Conservation (phyloP, 2,888 invertebrate genomes). For the Colletes collaris region DNA sequence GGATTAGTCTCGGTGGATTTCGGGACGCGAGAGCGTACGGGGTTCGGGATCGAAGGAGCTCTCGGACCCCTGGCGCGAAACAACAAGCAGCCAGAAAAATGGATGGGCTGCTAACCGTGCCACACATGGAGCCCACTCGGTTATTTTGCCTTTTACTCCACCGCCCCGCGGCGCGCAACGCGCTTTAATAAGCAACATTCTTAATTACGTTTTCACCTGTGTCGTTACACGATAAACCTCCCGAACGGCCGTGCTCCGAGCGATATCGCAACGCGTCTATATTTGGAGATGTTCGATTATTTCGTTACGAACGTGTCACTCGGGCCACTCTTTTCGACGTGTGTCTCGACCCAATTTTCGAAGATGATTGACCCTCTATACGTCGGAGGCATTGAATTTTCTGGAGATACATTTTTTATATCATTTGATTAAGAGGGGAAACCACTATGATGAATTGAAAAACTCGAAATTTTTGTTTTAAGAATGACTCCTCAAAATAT, state of each 20-base stretch:
- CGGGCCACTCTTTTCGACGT: neutral
- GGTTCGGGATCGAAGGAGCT: slow-evolving; percentile 70
- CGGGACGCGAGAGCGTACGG: slow-evolving; percentile 18
- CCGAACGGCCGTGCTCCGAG: neutral
- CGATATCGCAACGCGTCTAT: neutral
- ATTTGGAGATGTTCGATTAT: slow-evolving; percentile 15
- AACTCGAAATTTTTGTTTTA: no score
- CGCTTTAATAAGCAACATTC: slow-evolving; percentile 67
- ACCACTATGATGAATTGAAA: no score
- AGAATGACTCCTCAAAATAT: no score
- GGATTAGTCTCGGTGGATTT: slow-evolving; percentile 32
- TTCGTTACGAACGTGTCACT: neutral
- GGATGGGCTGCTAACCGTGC: slow-evolving; percentile 83
- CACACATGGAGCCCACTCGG: slow-evolving; percentile 80
- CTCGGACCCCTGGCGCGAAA: slow-evolving; percentile 80
- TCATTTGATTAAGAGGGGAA: no score
- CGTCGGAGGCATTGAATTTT: neutral
- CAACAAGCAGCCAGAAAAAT: slow-evolving; percentile 83
- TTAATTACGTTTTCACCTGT: slow-evolving; percentile 74
- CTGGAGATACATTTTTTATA: no score
- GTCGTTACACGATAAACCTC: slow-evolving; percentile 50
- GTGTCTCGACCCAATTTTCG: neutral
- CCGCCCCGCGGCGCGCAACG: slow-evolving; percentile 65
- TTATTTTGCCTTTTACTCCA: slow-evolving; percentile 74
- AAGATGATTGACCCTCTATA: no score